phyloP scores from a whole-genome alignment of 2,797 vertebrate genomes.

The Vultur gryphus region DNA sequence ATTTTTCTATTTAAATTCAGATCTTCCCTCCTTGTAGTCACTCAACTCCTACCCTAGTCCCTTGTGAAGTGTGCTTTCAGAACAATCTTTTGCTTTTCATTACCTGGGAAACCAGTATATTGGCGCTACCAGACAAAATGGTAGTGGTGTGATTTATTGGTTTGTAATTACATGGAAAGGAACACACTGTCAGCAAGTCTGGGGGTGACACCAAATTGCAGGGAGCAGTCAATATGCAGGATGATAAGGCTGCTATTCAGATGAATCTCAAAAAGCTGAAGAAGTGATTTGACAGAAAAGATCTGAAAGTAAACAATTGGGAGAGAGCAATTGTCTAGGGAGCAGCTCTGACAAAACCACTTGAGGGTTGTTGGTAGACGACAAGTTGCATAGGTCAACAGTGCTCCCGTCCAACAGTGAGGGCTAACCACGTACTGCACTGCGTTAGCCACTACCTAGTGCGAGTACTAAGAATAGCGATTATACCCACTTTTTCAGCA shows the following conservation, averaged over 20 bases:
- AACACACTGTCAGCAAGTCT: background rate
- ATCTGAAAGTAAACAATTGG: background rate
- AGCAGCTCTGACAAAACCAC: background rate
- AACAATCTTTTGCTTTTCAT: background rate
- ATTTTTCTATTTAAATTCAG: background rate
- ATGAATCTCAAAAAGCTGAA: background rate
- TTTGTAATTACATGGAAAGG: background rate
- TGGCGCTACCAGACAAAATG: background rate
- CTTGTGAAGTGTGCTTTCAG: background rate
- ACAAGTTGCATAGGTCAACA: background rate
- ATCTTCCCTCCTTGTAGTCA: background rate
- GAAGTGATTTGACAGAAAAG: background rate
- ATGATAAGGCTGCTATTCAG: background rate
- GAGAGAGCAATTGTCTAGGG: background rate
- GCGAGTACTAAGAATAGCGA: background rate
- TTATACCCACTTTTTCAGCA: background rate
- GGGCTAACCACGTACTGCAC: background rate
- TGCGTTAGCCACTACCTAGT: rapidly evolving
- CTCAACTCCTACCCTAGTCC: background rate
- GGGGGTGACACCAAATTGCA: background rate
- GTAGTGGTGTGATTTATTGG: background rate
- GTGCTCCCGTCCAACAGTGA: background rate
- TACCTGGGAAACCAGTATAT: background rate
- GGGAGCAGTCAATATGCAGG: background rate
- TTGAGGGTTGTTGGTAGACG: background rate